These are phyloP conservation scores for Branchipolynoe longqiensis DNA, from an alignment of 2,888 invertebrate species.

Conservation along the genomic window DNA sequence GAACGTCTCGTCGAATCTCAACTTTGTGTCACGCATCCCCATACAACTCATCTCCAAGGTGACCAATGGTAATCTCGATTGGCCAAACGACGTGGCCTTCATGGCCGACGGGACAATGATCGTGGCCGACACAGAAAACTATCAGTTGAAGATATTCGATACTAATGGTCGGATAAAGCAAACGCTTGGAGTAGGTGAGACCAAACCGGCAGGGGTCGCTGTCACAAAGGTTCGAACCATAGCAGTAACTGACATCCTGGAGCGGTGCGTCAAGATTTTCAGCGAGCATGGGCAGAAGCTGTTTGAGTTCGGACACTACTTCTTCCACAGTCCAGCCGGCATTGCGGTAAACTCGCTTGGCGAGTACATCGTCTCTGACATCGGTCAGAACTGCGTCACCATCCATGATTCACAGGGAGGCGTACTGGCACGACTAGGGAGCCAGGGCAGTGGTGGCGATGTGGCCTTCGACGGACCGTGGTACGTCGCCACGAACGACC, in stretches of 20 bases:
- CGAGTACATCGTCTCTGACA: slow-evolving; percentile 53
- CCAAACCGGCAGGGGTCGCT: slow-evolving; percentile 56
- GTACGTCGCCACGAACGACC: slow-evolving; percentile 60
- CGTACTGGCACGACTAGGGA: slow-evolving; percentile 34
- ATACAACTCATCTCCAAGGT: slow-evolving; percentile 42
- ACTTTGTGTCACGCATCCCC: slow-evolving; percentile 49
- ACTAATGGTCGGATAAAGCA: slow-evolving; percentile 10
- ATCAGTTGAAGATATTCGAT: slow-evolving; percentile 49
- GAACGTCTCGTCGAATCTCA: slow-evolving; percentile 54
- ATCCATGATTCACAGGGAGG: slow-evolving; percentile 52
- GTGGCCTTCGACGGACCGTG: slow-evolving; percentile 61
- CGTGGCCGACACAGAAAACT: slow-evolving; percentile 55
- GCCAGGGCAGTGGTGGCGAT: slow-evolving; percentile 7
- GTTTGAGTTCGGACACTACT: slow-evolving; percentile 43
- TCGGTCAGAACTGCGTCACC: slow-evolving; percentile 52
- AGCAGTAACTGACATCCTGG: slow-evolving; percentile 53
- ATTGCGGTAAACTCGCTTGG: slow-evolving; percentile 45
- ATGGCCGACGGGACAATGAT: slow-evolving; percentile 47
- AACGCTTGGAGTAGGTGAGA: slow-evolving; percentile 48
- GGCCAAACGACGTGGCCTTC: slow-evolving; percentile 54
- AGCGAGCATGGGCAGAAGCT: slow-evolving; percentile 57
- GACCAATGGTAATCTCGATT: slow-evolving; percentile 45
- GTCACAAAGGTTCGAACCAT: slow-evolving; percentile 53
- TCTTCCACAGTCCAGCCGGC: slow-evolving; percentile 56
- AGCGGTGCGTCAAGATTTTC: slow-evolving; percentile 58